phyloP scores from a whole-genome alignment of 2,888 invertebrate species.

The Oxycera nigricornis region DNA sequence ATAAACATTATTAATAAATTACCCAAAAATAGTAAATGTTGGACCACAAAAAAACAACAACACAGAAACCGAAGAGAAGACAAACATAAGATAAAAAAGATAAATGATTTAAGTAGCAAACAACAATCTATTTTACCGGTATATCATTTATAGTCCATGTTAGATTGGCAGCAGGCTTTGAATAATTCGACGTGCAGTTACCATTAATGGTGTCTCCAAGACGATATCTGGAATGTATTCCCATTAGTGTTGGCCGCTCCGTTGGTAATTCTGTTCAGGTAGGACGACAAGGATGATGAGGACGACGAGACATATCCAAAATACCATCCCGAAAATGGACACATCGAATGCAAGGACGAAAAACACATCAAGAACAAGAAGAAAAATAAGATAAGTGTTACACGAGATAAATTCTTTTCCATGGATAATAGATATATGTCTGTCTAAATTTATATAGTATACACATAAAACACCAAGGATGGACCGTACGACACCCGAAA shows the following conservation, averaged over 20 bases:
- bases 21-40: too few species aligned
- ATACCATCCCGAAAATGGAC: background rate
- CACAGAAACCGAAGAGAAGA: too few species aligned
- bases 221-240: constrained; percentile 60
- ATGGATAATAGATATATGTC: too few species aligned
- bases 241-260: constrained; percentile 59
- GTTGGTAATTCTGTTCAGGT: constrained; percentile 57
- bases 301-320: background rate
- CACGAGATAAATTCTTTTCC: too few species aligned
- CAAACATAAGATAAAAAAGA: background rate
- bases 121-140: constrained; percentile 45
- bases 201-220: constrained; percentile 60
- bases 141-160: constrained; percentile 62
- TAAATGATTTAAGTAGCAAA: constrained; percentile 14
- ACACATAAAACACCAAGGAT: too few species aligned
- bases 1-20: too few species aligned
- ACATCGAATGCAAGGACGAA: background rate
- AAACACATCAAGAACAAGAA: background rate
- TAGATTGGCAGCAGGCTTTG: constrained; percentile 62
- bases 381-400: background rate
- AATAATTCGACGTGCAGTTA: constrained; percentile 61
- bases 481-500: too few species aligned
- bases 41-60: too few species aligned
- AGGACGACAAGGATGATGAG: background rate
- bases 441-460: too few species aligned